Evolutionary conservation across 2,888 invertebrate genomes (phyloP).

Genomic region (Orthosia cruda): DNA sequence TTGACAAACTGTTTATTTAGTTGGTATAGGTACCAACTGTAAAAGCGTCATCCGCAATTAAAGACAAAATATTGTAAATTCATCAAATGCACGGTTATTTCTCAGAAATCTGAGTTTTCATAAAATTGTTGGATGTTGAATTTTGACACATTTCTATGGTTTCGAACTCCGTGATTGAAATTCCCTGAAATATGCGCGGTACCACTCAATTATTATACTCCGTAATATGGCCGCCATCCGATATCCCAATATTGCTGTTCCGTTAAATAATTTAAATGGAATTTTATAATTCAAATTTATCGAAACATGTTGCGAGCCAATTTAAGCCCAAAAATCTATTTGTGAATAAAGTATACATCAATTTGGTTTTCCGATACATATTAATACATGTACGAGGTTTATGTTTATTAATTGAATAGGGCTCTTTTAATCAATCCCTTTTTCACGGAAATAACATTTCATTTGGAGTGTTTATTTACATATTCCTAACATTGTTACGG

Average conservation of each 20-base stretch:
- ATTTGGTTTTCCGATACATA: background rate
- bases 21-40: no score
- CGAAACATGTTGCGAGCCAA: background rate
- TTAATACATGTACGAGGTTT: background rate
- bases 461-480: background rate
- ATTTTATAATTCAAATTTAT: slow-evolving; percentile 12
- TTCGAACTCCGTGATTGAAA: background rate
- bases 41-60: no score
- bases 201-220: slow-evolving; percentile 1
- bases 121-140: background rate
- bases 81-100: background rate
- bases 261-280: slow-evolving; percentile 14
- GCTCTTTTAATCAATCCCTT: background rate
- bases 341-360: slow-evolving; percentile 1
- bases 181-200: background rate
- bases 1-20: no score
- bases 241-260: slow-evolving; percentile 19
- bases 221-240: background rate
- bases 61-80: no score
- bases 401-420: background rate
- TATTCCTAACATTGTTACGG: background rate
- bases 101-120: background rate
- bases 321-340: background rate
- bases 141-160: background rate
- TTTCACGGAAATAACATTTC: background rate